Conservation (phyloP, 2,113 vertebrate genomes). For the Nothocercus julius region DNA sequence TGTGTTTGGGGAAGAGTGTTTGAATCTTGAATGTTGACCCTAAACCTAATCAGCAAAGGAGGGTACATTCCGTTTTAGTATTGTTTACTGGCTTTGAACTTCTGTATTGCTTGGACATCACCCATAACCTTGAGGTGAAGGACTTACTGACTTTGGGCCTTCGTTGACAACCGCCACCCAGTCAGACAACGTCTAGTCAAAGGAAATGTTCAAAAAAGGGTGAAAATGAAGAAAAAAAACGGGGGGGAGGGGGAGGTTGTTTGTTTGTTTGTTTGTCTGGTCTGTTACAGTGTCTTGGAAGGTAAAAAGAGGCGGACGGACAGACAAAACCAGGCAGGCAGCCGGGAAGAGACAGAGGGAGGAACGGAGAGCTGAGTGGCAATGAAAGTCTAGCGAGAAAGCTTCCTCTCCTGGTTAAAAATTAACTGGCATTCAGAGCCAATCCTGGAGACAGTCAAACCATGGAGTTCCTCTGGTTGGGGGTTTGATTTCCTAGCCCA, state of each 20-base stretch:
- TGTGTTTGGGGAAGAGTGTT: background rate
- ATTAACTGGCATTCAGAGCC: slow-evolving; percentile 77
- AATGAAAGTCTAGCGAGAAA: slow-evolving; percentile 54
- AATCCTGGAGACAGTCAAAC: slow-evolving; percentile 80
- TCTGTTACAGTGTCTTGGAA: background rate
- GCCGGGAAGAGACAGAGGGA: slow-evolving; percentile 20
- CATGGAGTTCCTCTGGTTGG: slow-evolving; percentile 82
- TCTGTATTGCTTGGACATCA: slow-evolving; percentile 82
- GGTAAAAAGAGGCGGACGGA: slow-evolving; percentile 45
- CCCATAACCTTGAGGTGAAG: slow-evolving; percentile 85
- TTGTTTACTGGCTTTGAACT: slow-evolving; percentile 86
- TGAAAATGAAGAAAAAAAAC: background rate
- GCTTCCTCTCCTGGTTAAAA: slow-evolving; percentile 82
- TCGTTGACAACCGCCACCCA: slow-evolving; percentile 72
- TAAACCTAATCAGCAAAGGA: slow-evolving; percentile 35
- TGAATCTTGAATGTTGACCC: background rate
- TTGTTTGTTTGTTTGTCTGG: slow-evolving; percentile 72
- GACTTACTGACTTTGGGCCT: slow-evolving; percentile 70
- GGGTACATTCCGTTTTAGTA: slow-evolving; percentile 60
- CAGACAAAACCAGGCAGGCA: slow-evolving; percentile 13
- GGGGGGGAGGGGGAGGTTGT: background rate
- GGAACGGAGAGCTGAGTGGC: slow-evolving; percentile 24
- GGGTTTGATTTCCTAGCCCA: slow-evolving; percentile 91
- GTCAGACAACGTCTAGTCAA: slow-evolving; percentile 22
- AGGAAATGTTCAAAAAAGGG: slow-evolving; percentile 21